These are phyloP conservation scores for Psilopsiagon aurifrons DNA, from an alignment of 2,113 vertebrate species.

Conservation along the genomic window DNA sequence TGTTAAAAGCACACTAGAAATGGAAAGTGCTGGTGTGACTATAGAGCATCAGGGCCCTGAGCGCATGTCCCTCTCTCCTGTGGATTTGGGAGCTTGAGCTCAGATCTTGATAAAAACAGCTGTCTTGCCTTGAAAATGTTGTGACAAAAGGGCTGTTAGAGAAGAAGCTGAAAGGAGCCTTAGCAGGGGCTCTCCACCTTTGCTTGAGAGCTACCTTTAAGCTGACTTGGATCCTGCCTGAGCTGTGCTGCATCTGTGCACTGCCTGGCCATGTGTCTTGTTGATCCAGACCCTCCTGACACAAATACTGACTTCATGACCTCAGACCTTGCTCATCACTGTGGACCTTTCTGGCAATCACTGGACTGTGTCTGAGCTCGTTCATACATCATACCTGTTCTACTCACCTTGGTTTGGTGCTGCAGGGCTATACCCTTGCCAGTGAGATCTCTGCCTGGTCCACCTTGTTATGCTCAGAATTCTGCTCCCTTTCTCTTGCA, in stretches of 20 bases:
- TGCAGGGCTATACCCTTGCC: background rate
- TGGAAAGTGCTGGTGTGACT: background rate
- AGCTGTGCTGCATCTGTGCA: background rate
- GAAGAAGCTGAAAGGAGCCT: background rate
- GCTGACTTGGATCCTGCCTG: background rate
- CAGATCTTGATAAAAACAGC: background rate
- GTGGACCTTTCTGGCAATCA: background rate
- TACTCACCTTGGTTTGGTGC: background rate
- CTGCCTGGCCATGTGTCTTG: background rate
- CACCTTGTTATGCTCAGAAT: background rate
- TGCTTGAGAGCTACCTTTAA: background rate
- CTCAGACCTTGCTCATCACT: background rate
- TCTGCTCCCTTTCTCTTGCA: background rate
- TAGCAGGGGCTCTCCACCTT: rapidly evolving
- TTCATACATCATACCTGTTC: background rate
- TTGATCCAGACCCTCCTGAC: background rate
- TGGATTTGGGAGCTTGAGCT: background rate
- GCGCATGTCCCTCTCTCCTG: rapidly evolving
- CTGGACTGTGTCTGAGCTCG: background rate
- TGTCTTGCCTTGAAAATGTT: background rate
- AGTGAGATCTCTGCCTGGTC: background rate
- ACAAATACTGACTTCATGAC: background rate
- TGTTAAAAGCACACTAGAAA: background rate
- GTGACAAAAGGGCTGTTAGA: background rate
- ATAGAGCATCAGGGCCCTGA: background rate